Conservation (phyloP, 1,140 invertebrate species). For the Lordiphosa mommai region DNA sequence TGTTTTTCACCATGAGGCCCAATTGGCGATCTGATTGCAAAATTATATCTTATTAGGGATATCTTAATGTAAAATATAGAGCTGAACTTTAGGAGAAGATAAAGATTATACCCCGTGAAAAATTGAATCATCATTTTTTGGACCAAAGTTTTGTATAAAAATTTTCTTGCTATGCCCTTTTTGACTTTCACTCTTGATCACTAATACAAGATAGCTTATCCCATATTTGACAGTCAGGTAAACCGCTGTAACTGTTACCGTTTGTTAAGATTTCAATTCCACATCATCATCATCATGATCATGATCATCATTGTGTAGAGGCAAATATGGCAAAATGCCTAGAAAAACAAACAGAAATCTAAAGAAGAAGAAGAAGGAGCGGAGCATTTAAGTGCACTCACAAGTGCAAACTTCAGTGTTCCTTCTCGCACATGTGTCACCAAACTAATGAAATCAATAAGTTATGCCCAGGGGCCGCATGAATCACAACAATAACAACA, state of each 20-base stretch:
- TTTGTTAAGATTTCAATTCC: slow-evolving; percentile 18
- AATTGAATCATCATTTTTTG: too few relatives aligned
- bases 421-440: slow-evolving; percentile 47
- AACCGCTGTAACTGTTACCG: slow-evolving; percentile 20
- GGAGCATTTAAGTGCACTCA: slow-evolving; percentile 49
- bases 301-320: not conserved
- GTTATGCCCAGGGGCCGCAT: slow-evolving; percentile 43
- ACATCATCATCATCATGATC: slow-evolving; percentile 18
- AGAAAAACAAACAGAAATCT: slow-evolving; percentile 9
- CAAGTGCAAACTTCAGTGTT: slow-evolving; percentile 59
- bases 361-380: not conserved
- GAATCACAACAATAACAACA: slow-evolving; percentile 67
- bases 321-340: slow-evolving; percentile 21
- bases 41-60: too few relatives aligned
- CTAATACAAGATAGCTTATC: too few relatives aligned
- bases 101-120: too few relatives aligned
- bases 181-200: too few relatives aligned
- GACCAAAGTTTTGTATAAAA: too few relatives aligned
- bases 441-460: slow-evolving; percentile 77
- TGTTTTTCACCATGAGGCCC: too few relatives aligned
- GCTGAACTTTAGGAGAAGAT: too few relatives aligned
- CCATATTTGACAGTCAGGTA: slow-evolving; percentile 1
- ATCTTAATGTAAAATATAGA: too few relatives aligned
- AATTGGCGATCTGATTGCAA: too few relatives aligned
- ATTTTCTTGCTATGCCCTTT: too few relatives aligned